phyloP scores from a whole-genome alignment of 2,888 invertebrate species.

The Bunonema sp. region DNA sequence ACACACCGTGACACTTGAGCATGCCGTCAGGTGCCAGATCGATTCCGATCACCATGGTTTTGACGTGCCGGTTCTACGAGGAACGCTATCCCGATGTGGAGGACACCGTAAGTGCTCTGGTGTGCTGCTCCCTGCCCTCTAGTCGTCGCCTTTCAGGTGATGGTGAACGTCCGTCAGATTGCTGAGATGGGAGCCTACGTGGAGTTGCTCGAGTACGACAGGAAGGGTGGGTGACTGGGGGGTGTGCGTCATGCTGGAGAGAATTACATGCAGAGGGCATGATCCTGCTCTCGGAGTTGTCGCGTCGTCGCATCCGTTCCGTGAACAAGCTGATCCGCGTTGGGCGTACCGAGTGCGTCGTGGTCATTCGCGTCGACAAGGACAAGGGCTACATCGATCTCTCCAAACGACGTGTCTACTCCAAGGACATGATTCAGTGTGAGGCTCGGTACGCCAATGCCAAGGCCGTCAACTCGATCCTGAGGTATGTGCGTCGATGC shows the following conservation, averaged over 20 bases:
- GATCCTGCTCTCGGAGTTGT: constrained; percentile 92
- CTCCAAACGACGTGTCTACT: constrained; percentile 90
- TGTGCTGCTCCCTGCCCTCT: not conserved
- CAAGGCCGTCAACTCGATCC: constrained; percentile 66
- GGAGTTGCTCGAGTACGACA: constrained; percentile 87
- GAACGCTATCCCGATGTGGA: constrained; percentile 94
- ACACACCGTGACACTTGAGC: too few relatives aligned
- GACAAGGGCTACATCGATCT: constrained; percentile 99
- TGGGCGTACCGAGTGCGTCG: constrained; percentile 93
- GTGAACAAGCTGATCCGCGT: constrained; percentile 97
- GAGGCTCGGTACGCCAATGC: constrained; percentile 87
- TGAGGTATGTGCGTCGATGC: too few relatives aligned
- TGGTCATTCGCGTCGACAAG: constrained; percentile 94
- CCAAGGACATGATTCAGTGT: constrained; percentile 92
- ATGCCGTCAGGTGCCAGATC: too few relatives aligned
- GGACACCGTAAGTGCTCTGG: constrained; percentile 63
- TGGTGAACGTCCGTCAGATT: constrained; percentile 90
- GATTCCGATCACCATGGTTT: constrained; percentile 50
- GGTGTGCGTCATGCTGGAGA: not conserved
- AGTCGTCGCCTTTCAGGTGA: constrained; percentile 43
- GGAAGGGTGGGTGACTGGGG: constrained; percentile 59
- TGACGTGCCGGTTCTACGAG: constrained; percentile 87
- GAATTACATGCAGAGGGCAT: constrained; percentile 54
- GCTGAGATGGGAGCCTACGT: constrained; percentile 99
- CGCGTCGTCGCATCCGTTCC: constrained; percentile 89